These are phyloP conservation scores for Sphaeramia orbicularis DNA, from an alignment of 2,797 vertebrate species.

Conservation along the genomic window DNA sequence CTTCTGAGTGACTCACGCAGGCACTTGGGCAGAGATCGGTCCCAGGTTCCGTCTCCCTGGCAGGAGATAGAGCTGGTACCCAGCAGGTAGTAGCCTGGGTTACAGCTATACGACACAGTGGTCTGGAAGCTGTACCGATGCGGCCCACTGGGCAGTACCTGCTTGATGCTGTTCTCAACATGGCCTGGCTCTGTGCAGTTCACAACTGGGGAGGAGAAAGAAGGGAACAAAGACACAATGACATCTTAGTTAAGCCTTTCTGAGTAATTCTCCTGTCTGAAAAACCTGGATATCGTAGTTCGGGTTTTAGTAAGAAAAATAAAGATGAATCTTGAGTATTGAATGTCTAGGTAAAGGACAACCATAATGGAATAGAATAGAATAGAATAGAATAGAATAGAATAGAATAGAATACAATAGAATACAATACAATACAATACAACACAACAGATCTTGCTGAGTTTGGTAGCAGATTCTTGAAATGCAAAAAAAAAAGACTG, in stretches of 20 bases:
- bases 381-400: too few relatives aligned
- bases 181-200: conserved; percentile 98
- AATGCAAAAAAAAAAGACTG: too few relatives aligned
- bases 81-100: conserved; percentile 93
- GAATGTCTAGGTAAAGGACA: too few relatives aligned
- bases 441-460: too few relatives aligned
- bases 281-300: too few relatives aligned
- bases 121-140: conserved; percentile 96
- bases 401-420: too few relatives aligned
- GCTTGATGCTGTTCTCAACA: conserved; percentile 92
- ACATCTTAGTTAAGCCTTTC: background rate
- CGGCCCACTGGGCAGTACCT: conserved; percentile 89
- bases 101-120: conserved; percentile 93
- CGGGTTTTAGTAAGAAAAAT: too few relatives aligned
- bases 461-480: too few relatives aligned
- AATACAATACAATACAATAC: too few relatives aligned
- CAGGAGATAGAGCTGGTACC: conserved; percentile 93
- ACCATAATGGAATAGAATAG: too few relatives aligned
- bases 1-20: conserved; percentile 90
- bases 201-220: conserved; percentile 85
- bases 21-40: conserved; percentile 94
- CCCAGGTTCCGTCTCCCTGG: conserved; percentile 98
- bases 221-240: conserved; percentile 13
- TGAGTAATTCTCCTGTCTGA: too few relatives aligned
- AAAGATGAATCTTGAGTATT: too few relatives aligned